Conservation (phyloP, 2,113 vertebrate species). For the Dryoscopus gambensis region DNA sequence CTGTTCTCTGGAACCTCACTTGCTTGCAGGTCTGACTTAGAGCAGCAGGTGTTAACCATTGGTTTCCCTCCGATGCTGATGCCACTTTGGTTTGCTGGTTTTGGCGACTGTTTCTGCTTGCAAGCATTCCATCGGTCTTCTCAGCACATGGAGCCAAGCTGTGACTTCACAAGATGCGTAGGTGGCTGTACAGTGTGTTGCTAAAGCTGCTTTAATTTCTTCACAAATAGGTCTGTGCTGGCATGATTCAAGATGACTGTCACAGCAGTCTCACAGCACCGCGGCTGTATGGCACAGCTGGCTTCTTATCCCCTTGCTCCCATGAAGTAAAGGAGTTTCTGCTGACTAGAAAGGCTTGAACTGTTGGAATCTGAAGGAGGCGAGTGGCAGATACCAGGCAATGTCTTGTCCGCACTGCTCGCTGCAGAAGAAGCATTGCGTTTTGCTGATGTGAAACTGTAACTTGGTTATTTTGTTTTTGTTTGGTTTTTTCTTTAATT, state of each 20-base stretch:
- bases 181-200: neutral
- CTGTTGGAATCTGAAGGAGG: neutral
- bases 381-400: neutral
- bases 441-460: neutral
- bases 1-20: neutral
- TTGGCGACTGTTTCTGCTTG: neutral
- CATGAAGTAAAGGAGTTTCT: neutral
- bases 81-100: neutral
- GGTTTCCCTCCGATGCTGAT: fast-evolving
- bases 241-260: neutral
- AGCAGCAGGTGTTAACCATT: neutral
- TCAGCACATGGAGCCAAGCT: neutral
- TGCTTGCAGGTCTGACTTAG: neutral
- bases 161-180: neutral
- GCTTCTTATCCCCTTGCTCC: neutral
- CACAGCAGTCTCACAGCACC: neutral
- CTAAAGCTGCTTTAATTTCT: neutral
- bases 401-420: neutral
- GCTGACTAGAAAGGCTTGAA: neutral
- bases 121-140: neutral
- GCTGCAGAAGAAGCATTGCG: neutral
- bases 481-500: neutral
- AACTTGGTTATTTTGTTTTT: neutral
- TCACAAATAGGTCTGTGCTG: neutral
- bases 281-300: neutral